Percentiles rank a stretch among this genome's conserved stretches.
phyloP scores from a whole-genome alignment of 2,888 invertebrate genomes.

The Machimus rusticus region DNA sequence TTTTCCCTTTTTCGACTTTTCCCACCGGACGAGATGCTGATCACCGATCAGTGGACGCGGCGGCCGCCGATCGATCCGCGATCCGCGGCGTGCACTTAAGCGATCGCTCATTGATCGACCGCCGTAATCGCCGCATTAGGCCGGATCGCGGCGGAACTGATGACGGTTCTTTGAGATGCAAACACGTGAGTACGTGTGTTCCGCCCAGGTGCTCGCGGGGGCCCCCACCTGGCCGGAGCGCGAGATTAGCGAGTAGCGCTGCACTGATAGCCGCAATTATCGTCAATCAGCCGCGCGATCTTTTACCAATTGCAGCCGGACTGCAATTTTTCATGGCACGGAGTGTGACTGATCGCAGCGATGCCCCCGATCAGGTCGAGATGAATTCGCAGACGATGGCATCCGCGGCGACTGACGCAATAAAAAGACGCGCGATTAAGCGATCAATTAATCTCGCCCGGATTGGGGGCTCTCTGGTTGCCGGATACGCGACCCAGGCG shows the following conservation, averaged over 20 bases:
- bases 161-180: slow-evolving; percentile 27
- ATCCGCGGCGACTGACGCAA: not conserved
- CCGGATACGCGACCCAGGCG: not conserved
- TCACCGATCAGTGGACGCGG: slow-evolving; percentile 1
- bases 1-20: not conserved
- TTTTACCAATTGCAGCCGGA: slow-evolving; percentile 2
- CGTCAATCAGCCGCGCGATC: slow-evolving; percentile 18
- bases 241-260: not conserved
- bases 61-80: slow-evolving; percentile 6
- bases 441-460: slow-evolving; percentile 1
- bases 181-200: slow-evolving; percentile 16
- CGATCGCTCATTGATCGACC: slow-evolving; percentile 34
- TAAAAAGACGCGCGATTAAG: not conserved
- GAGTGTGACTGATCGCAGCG: slow-evolving; percentile 21
- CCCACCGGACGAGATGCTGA: slow-evolving; percentile 18
- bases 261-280: slow-evolving; percentile 31
- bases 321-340: not conserved
- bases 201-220: not conserved
- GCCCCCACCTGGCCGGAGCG: not conserved
- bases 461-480: not conserved
- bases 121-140: slow-evolving; percentile 24
- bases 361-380: not conserved
- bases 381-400: not conserved
- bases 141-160: not conserved
- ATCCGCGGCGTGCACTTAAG: slow-evolving; percentile 1